Evolutionary conservation across 2,888 invertebrate species (phyloP), one percentile per base, ranked within the genome.

Genomic region (Lepidochitona cinerea): DNA sequence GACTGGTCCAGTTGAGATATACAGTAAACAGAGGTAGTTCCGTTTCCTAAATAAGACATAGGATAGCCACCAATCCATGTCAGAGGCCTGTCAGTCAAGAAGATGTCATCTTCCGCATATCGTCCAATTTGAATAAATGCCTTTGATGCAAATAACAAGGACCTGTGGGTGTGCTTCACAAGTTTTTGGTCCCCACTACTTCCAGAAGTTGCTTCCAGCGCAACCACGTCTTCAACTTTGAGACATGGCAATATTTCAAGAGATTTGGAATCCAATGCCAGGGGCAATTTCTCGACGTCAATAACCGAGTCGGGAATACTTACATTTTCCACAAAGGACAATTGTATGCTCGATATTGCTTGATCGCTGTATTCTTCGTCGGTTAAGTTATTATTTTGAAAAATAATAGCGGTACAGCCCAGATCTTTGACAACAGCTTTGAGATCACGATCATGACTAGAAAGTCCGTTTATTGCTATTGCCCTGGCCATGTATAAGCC

Each of bases 121-220:
- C 7, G 9, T 9, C 9, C 12, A n/a, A n/a, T 41, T 14, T 41
- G 49, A 41, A n/a, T 41, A 41, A 41, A 41, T 41, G n/a, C n/a
- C n/a, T n/a, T n/a, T n/a, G n/a, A n/a, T 1, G 23, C 18, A 49
- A 29, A 26, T 9, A 41, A 33, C 26, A 29, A 33, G 37, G 29
- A 18, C 18, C 14, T 35, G 23, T 72, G 72, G 14, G 72, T 41
- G 35, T 54, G 53, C 14, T 66, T 33, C 1, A 75, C 69, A 14
- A 54, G 29, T 35, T 75, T 75, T 14, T 72, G 69, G 26, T 14
- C 6, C 2, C 75, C 75, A 18, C 72, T 75, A 32, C 69, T 72
- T 1, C 75, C 75, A 14, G 72, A 72, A 12, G 75, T 75, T 0
- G 26, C 32, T 26, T 64, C 29, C 18, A 75, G 53, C 18, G 32